Conservation (phyloP, 1,140 invertebrate species). For the Thaumatotibia leucotreta region DNA sequence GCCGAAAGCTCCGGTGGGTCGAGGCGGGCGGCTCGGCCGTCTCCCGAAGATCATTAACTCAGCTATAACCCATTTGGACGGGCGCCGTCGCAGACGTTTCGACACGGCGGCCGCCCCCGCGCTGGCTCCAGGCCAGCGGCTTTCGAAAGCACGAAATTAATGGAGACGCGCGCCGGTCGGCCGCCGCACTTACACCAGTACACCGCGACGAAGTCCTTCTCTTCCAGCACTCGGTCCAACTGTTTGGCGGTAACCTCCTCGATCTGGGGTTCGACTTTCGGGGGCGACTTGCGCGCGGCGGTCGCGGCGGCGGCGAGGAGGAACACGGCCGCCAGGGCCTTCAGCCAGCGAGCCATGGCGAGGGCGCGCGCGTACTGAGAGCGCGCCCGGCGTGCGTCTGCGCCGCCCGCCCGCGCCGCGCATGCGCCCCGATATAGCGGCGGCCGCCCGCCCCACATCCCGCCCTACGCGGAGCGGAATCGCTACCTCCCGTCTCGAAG, state of each 20-base stretch:
- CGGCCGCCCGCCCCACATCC: constrained; percentile 29
- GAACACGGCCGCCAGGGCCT: constrained; percentile 64
- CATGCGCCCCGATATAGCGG: constrained; percentile 37
- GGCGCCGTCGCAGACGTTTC: constrained; percentile 47
- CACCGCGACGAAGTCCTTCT: constrained; percentile 95
- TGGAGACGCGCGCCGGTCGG: constrained; percentile 34
- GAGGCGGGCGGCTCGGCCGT: constrained; percentile 26
- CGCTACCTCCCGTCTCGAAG: background rate
- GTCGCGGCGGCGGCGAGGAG: constrained; percentile 55
- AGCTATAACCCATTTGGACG: constrained; percentile 52
- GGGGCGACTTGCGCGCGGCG: constrained; percentile 54
- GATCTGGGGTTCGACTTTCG: constrained; percentile 85
- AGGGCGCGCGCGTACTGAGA: constrained; percentile 75
- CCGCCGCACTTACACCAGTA: constrained; percentile 93
- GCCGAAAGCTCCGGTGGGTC: constrained; percentile 17
- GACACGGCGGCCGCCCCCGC: constrained; percentile 32
- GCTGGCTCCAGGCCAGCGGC: constrained; percentile 36
- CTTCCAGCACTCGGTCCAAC: constrained; percentile 90
- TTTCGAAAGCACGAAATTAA: constrained; percentile 25
- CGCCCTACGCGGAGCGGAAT: constrained; percentile 15
- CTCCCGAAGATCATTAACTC: constrained; percentile 57
- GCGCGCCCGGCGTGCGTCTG: constrained; percentile 37
- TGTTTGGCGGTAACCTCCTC: constrained; percentile 95
- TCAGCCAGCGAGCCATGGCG: constrained; percentile 74
- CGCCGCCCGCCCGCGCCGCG: constrained; percentile 52